A percentile compares a stretch with the other conserved stretches of the same genome.
Conservation (phyloP, 2,113 vertebrate species). For the Pteronura brasiliensis region DNA sequence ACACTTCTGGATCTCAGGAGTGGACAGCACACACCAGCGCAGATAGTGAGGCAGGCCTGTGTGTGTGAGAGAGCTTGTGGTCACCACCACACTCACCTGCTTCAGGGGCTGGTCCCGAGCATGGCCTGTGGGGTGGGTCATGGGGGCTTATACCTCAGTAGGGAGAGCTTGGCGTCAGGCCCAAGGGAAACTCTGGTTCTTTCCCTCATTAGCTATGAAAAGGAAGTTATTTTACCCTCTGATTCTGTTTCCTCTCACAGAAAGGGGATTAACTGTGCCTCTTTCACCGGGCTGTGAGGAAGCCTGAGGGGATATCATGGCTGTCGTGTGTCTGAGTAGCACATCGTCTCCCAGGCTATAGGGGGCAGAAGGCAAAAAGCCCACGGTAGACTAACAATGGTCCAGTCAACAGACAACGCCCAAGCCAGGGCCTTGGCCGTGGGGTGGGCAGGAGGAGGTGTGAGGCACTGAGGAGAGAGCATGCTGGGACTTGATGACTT, state of each 20-base stretch:
- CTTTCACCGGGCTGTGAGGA: too few relatives aligned
- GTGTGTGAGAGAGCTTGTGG: neutral
- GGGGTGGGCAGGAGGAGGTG: neutral
- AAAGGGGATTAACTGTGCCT: neutral
- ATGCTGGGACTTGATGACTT: neutral
- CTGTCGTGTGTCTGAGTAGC: neutral
- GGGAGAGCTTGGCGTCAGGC: neutral
- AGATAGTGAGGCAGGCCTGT: slow-evolving; percentile 85
- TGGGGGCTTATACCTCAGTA: rapidly evolving
- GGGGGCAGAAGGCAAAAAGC: neutral
- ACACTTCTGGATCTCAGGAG: slow-evolving; percentile 92
- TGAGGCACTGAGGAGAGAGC: neutral
- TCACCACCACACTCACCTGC: neutral
- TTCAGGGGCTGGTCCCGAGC: neutral
- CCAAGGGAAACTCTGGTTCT: neutral
- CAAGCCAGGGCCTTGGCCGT: neutral
- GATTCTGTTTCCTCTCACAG: neutral
- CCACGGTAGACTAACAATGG: neutral
- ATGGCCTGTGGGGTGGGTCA: neutral
- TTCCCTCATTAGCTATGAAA: neutral
- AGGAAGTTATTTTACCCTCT: neutral
- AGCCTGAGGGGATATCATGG: neutral
- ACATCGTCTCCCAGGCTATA: neutral
- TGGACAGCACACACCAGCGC: slow-evolving; percentile 93
- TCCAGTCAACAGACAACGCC: rapidly evolving